phyloP scores from a whole-genome alignment of 1,140 invertebrate genomes.

The Calliopsis andreniformis region DNA sequence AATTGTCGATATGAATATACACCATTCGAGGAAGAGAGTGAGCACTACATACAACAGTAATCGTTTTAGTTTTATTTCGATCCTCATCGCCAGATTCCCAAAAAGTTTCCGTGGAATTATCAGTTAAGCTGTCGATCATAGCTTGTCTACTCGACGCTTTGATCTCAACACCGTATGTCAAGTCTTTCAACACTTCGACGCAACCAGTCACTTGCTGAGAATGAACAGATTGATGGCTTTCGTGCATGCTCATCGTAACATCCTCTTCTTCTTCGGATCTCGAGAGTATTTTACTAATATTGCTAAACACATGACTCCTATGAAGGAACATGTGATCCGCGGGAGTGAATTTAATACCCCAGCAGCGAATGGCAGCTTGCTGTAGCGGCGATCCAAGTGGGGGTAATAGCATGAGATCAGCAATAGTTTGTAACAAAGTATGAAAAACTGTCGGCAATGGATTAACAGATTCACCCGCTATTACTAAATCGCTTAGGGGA shows the following conservation, averaged over 20 bases:
- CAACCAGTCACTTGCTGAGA: constrained; percentile 80
- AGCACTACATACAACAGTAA: constrained; percentile 83
- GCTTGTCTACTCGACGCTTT: constrained; percentile 95
- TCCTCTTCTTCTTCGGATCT: constrained; percentile 92
- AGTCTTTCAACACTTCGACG: constrained; percentile 87
- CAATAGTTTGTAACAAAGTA: constrained; percentile 93
- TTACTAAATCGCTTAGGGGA: constrained; percentile 89
- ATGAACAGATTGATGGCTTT: constrained; percentile 82
- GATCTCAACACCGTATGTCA: constrained; percentile 89
- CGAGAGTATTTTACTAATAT: constrained; percentile 97
- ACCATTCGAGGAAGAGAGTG: constrained; percentile 86
- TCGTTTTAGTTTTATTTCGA: constrained; percentile 92
- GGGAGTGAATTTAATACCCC: constrained; percentile 93
- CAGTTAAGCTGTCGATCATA: constrained; percentile 95
- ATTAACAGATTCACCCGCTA: constrained; percentile 90
- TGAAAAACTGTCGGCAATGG: constrained; percentile 93
- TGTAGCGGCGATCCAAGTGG: constrained; percentile 93
- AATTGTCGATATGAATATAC: constrained; percentile 96
- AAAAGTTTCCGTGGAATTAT: constrained; percentile 98
- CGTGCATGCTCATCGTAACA: constrained; percentile 83
- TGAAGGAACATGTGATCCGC: constrained; percentile 97
- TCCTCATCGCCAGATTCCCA: constrained; percentile 99
- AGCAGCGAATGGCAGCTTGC: constrained; percentile 96
- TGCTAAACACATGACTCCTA: constrained; percentile 95
- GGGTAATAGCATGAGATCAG: constrained; percentile 94